A percentile compares a stretch with the other conserved stretches of the same genome.
phyloP scores from a whole-genome alignment of 2,888 invertebrate species.

The Papilio demoleus region DNA sequence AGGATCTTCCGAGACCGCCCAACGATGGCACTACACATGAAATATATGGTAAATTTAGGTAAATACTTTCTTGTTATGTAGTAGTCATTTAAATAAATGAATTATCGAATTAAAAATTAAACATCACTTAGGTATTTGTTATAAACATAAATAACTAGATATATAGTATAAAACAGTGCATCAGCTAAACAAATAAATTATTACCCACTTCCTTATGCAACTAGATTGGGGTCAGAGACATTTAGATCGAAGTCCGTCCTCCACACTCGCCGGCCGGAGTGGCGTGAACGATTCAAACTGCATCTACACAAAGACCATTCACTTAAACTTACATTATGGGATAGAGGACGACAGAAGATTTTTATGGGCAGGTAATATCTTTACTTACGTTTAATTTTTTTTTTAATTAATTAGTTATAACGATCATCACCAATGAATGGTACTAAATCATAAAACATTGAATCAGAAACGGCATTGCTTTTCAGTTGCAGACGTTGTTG shows the following conservation, averaged over 20 bases:
- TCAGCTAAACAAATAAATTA: neutral
- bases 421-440: too few relatives aligned
- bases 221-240: constrained; percentile 66
- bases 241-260: constrained; percentile 65
- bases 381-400: constrained; percentile 20
- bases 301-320: constrained; percentile 59
- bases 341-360: constrained; percentile 71
- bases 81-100: too few relatives aligned
- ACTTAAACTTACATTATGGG: constrained; percentile 64
- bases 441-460: too few relatives aligned
- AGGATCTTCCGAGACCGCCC: constrained; percentile 62
- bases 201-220: constrained; percentile 22
- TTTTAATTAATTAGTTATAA: too few relatives aligned
- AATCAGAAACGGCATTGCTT: too few relatives aligned
- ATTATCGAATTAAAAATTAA: too few relatives aligned
- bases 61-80: constrained; percentile 41
- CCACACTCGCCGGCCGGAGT: constrained; percentile 61
- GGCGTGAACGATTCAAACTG: constrained; percentile 69
- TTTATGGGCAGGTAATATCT: constrained; percentile 79
- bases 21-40: constrained; percentile 62
- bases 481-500: too few relatives aligned
- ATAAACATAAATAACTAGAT: too few relatives aligned
- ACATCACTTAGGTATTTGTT: too few relatives aligned
- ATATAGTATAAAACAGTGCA: too few relatives aligned
- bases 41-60: constrained; percentile 70